phyloP scores from a whole-genome alignment of 2,113 vertebrate species.

The Cyphomyrus plagiostoma region DNA sequence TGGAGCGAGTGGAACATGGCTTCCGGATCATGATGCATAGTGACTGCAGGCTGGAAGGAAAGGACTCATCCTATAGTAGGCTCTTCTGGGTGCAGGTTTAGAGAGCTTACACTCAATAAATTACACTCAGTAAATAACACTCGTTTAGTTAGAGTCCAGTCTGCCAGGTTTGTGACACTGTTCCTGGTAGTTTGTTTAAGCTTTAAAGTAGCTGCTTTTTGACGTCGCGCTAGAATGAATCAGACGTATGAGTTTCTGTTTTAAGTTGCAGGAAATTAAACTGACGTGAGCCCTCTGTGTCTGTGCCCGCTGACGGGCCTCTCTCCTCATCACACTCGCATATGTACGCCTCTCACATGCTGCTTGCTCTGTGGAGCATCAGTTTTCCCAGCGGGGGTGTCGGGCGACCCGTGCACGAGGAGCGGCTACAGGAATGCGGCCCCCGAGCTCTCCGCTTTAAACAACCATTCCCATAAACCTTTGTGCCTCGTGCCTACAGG shows the following conservation, averaged over 20 bases:
- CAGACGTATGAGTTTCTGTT: background rate
- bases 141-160: background rate
- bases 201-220: background rate
- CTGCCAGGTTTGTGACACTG: background rate
- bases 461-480: constrained; percentile 68
- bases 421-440: constrained; percentile 42
- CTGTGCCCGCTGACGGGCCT: background rate
- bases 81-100: background rate
- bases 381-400: constrained; percentile 44
- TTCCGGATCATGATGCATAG: background rate
- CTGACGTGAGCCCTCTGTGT: background rate
- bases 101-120: background rate
- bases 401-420: constrained; percentile 55
- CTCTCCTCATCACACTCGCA: constrained; percentile 17
- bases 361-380: background rate
- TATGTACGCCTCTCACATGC: background rate
- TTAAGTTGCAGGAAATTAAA: background rate
- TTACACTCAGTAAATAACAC: background rate
- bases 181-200: background rate
- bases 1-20: background rate
- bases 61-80: background rate
- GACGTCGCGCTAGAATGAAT: background rate
- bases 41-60: background rate
- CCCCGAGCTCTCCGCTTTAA: constrained; percentile 45
- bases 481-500: constrained; percentile 62